Evolutionary conservation across 2,797 vertebrate genomes (phyloP).

Genomic region (Sebastes taczanowskii): DNA sequence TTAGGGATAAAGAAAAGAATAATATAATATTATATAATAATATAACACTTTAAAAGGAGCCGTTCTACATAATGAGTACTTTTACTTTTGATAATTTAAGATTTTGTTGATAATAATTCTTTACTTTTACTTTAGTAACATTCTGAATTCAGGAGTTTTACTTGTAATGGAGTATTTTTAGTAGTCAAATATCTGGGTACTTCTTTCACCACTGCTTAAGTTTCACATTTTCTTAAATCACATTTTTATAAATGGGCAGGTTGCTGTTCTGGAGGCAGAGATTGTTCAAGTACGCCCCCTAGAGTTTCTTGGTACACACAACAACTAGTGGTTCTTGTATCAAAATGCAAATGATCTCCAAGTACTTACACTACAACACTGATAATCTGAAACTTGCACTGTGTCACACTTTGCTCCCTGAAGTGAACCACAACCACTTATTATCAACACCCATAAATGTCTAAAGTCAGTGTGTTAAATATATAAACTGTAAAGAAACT

Average conservation of each 20-base stretch:
- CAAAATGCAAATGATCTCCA: not conserved
- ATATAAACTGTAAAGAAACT: not conserved
- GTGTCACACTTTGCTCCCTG: not conserved
- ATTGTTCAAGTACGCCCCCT: not conserved
- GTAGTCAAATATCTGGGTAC: no score
- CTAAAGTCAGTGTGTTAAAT: not conserved
- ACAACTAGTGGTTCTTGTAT: not conserved
- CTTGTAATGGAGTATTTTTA: no score
- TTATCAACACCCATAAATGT: not conserved
- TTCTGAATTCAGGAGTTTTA: no score
- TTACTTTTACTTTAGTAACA: no score
- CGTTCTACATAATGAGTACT: no score
- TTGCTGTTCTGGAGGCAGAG: not conserved
- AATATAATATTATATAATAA: no score
- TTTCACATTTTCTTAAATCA: not conserved
- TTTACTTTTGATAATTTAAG: no score
- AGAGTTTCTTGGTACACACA: not conserved
- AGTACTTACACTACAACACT: no score
- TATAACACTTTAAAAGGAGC: no score
- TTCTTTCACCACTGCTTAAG: not conserved
- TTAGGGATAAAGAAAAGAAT: no score
- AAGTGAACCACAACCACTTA: not conserved
- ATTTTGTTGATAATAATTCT: no score
- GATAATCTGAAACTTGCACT: not conserved
- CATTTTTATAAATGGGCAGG: not conserved